phyloP scores from a whole-genome alignment of 2,113 vertebrate species.

The Rattus norvegicus region GRCr8 NC_086032.1:65214501-65215000 shows the following conservation, averaged over 20 bases:
- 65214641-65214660: no score
- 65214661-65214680: background rate
- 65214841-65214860: background rate
- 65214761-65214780: background rate
- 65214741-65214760: background rate
- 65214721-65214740: background rate
- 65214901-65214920: background rate
- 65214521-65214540: background rate
- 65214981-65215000: background rate
- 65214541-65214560: background rate
- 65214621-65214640: background rate
- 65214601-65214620: background rate
- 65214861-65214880: background rate
- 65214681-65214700: background rate
- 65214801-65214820: background rate
- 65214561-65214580: background rate
- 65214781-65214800: background rate
- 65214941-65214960: background rate
- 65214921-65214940: background rate
- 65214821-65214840: background rate
- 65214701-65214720: background rate
- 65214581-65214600: no score
- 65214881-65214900: no score
- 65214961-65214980: background rate
- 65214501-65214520: background rate